Percentiles rank a stretch among this genome's conserved stretches.
Evolutionary conservation across 2,888 invertebrate species (phyloP).

Genomic region (Conomelus anceps): DNA sequence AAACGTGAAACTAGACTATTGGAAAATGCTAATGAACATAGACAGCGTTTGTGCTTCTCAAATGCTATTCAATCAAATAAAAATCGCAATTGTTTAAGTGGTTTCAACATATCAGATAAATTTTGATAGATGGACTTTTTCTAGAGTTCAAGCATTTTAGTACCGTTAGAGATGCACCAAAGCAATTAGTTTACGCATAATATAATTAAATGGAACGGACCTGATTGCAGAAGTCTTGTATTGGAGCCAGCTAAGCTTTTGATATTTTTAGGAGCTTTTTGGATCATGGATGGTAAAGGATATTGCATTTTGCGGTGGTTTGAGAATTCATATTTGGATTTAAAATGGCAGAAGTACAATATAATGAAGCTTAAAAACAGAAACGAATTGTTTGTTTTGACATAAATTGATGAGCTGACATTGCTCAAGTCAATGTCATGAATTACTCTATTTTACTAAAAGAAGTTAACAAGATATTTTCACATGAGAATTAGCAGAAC

Average conservation of each 20-base stretch:
- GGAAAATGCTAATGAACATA: conserved; percentile 38
- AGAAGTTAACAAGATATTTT: too few species aligned
- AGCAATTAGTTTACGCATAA: background rate
- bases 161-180: background rate
- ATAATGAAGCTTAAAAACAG: background rate
- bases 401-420: background rate
- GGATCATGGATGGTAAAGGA: background rate
- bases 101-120: background rate
- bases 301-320: background rate
- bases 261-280: background rate
- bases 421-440: too few species aligned
- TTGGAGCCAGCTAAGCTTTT: background rate
- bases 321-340: background rate
- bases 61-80: background rate
- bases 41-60: background rate
- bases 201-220: background rate
- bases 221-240: background rate
- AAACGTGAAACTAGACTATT: too few species aligned
- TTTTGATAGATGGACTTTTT: background rate
- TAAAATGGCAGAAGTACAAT: background rate
- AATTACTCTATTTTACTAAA: background rate
- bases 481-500: too few species aligned
- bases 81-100: background rate
- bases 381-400: background rate
- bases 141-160: background rate